phyloP scores from a whole-genome alignment of 2,797 vertebrate species.

The Sebastes trivittatus region DNA sequence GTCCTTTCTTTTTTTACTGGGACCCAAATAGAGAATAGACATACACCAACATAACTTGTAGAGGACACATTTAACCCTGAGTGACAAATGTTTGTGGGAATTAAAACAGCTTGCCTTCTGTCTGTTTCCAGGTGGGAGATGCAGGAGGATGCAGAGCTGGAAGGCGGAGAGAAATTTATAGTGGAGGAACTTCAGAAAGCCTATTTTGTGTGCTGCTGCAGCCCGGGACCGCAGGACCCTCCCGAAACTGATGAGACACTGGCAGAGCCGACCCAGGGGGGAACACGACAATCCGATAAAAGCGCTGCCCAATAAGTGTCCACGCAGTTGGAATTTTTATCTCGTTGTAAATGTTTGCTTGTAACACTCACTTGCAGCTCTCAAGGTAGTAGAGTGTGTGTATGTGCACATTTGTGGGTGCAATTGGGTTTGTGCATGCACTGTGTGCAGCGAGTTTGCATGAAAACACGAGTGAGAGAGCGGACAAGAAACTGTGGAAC shows the following conservation, averaged over 20 bases:
- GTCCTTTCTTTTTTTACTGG: background rate
- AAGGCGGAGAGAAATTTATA: conserved; percentile 87
- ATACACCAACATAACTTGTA: background rate
- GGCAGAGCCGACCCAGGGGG: conserved; percentile 56
- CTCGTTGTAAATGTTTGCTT: conserved; percentile 63
- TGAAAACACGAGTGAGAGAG: conserved; percentile 28
- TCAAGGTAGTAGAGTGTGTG: conserved; percentile 35
- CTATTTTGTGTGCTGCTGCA: conserved; percentile 75
- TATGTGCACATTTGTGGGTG: conserved; percentile 17
- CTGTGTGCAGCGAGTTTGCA: conserved; percentile 36
- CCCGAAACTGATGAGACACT: conserved; percentile 58
- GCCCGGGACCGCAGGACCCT: conserved; percentile 51
- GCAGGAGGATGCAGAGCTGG: conserved; percentile 86
- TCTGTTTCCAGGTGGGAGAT: conserved; percentile 93
- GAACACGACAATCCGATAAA: conserved; percentile 61
- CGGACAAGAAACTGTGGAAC: conserved; percentile 34
- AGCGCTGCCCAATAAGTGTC: conserved; percentile 62
- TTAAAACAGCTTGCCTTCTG: conserved; percentile 39
- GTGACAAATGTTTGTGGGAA: conserved; percentile 13
- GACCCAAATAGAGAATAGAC: background rate
- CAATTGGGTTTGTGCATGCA: conserved; percentile 34
- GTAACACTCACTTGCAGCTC: conserved; percentile 54
- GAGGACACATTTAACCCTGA: background rate
- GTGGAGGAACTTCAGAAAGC: conserved; percentile 86
- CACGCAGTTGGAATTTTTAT: conserved; percentile 55